Evolutionary conservation across 2,797 vertebrate species (phyloP).

Genomic region (Holocentrus rufus): DNA sequence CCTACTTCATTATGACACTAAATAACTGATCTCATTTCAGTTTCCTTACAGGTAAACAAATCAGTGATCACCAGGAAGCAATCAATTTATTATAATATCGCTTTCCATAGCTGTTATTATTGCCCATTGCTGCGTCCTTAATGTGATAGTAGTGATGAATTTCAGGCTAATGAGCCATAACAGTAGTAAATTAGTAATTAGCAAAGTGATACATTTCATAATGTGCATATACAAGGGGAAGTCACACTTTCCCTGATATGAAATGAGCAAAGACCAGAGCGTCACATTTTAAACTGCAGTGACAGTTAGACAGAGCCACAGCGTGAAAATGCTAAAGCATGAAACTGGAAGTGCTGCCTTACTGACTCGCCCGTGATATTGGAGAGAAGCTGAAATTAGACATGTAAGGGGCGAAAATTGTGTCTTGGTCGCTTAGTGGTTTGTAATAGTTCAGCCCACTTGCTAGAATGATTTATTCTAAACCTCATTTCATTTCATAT

Average conservation of each 20-base stretch:
- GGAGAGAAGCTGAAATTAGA: neutral
- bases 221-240: conserved; percentile 4
- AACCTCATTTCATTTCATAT: conserved; percentile 11
- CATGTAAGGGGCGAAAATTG: neutral
- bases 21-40: no score
- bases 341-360: no score
- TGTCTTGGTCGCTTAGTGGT: neutral
- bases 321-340: no score
- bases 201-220: neutral
- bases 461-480: neutral
- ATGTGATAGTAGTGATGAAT: conserved; percentile 2
- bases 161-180: conserved; percentile 6
- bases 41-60: neutral
- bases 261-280: neutral
- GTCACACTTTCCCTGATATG: neutral
- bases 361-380: neutral
- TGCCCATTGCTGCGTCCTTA: neutral
- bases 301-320: neutral
- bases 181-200: neutral
- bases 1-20: no score
- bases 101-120: neutral
- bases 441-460: neutral
- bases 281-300: neutral
- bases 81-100: neutral
- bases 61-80: neutral